Conservation (phyloP, 2,797 vertebrate species). For the Artibeus lituratus region DNA sequence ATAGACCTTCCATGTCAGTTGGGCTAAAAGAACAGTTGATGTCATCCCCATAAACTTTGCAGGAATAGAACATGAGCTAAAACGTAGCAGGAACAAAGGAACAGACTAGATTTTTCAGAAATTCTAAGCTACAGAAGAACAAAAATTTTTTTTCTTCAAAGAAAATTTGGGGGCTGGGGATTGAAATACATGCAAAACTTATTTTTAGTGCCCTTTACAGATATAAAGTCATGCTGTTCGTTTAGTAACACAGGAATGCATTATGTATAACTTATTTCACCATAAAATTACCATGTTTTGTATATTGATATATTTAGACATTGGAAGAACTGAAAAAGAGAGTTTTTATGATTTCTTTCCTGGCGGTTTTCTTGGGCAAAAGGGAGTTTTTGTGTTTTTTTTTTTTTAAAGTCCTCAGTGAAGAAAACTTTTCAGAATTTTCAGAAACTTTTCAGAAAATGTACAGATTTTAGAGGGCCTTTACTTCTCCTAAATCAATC, state of each 20-base stretch:
- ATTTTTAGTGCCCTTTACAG: slow-evolving; percentile 78
- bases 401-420: slow-evolving; percentile 21
- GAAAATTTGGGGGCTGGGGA: slow-evolving; percentile 69
- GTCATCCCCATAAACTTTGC: neutral
- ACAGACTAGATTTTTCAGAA: slow-evolving; percentile 59
- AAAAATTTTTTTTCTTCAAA: slow-evolving; percentile 65
- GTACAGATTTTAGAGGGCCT: slow-evolving; percentile 35
- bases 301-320: slow-evolving; percentile 78
- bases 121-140: slow-evolving; percentile 54
- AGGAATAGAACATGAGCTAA: slow-evolving; percentile 24
- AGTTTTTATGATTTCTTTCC: slow-evolving; percentile 70
- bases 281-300: slow-evolving; percentile 78
- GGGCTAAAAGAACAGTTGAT: slow-evolving; percentile 36
- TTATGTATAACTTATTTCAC: slow-evolving; percentile 76
- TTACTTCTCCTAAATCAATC: neutral
- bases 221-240: slow-evolving; percentile 74
- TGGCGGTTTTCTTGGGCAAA: slow-evolving; percentile 62
- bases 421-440: slow-evolving; percentile 58
- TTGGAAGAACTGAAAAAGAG: slow-evolving; percentile 65
- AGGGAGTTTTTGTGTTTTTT: neutral
- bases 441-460: slow-evolving; percentile 62
- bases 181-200: slow-evolving; percentile 66
- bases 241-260: slow-evolving; percentile 74
- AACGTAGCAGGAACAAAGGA: slow-evolving; percentile 62
- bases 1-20: neutral